Percentiles rank a stretch among this genome's conserved stretches.
Evolutionary conservation across 2,113 vertebrate species (phyloP).

Genomic region (Poecile atricapillus): DNA sequence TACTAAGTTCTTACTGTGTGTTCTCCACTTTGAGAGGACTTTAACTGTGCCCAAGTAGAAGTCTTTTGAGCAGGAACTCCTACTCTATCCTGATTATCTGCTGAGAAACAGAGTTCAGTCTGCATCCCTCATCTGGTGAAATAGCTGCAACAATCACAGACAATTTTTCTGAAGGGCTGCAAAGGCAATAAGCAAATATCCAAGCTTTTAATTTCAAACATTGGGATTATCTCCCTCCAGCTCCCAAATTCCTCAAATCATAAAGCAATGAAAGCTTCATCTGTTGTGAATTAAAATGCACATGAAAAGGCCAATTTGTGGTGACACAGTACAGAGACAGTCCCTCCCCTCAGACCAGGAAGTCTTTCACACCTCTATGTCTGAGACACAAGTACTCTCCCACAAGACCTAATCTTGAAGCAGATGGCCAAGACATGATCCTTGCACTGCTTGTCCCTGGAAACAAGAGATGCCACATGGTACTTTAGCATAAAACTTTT

Average conservation of each 20-base stretch:
- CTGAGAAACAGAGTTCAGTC: neutral
- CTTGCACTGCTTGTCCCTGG: neutral
- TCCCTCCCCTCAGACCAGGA: neutral
- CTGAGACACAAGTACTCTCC: neutral
- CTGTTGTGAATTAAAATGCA: neutral
- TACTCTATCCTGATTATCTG: neutral
- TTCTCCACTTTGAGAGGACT: neutral
- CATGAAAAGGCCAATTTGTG: fast-evolving
- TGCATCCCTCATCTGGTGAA: neutral
- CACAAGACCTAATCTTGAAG: neutral
- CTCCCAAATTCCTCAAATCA: neutral
- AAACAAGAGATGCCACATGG: neutral
- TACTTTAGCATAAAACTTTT: neutral
- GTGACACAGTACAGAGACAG: neutral
- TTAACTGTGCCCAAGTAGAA: neutral
- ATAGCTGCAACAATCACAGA: neutral
- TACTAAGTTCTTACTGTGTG: neutral
- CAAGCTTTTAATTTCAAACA: neutral
- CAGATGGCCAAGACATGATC: neutral
- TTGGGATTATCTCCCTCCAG: neutral
- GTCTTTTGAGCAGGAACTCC: neutral
- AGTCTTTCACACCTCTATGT: neutral
- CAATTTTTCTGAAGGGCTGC: neutral
- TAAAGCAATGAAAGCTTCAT: neutral
- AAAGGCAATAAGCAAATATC: neutral